These are phyloP conservation scores for Lethenteron reissneri DNA, from an alignment of 2,113 vertebrate genomes.

Conservation along the genomic window DNA sequence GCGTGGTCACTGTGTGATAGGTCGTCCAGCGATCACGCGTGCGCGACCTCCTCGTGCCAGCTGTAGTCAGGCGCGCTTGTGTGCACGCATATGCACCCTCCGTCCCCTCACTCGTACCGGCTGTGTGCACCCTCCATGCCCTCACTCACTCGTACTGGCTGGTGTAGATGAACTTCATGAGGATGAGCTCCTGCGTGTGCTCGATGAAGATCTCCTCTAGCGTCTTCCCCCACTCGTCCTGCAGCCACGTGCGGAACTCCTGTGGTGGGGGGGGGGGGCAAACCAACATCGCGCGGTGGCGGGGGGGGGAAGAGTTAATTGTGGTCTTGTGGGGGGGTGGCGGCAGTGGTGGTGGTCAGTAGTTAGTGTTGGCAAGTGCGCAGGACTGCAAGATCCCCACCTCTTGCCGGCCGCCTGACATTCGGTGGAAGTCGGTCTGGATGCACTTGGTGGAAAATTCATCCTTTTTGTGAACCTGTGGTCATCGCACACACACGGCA, in stretches of 20 bases:
- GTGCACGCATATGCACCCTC: too few relatives aligned
- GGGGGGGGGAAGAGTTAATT: too few relatives aligned
- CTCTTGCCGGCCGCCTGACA: conserved; percentile 90
- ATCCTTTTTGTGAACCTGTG: conserved; percentile 67
- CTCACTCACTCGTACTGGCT: conserved; percentile 86
- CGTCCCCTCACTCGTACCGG: too few relatives aligned
- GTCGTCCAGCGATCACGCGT: too few relatives aligned
- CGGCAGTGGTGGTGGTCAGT: too few relatives aligned
- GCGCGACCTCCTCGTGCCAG: too few relatives aligned
- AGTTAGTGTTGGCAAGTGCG: too few relatives aligned
- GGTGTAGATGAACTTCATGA: conserved; percentile 99
- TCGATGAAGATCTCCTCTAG: conserved; percentile 95
- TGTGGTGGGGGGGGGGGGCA: conserved; percentile 15
- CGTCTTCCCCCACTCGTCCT: conserved; percentile 87
- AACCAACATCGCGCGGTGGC: background rate
- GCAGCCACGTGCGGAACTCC: conserved; percentile 91
- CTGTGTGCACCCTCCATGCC: too few relatives aligned
- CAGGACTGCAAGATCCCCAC: conserved; percentile 20
- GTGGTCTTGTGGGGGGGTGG: too few relatives aligned
- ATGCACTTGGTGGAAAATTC: conserved; percentile 97
- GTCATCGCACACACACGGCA: conserved; percentile 5
- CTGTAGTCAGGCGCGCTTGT: too few relatives aligned
- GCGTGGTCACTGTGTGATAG: too few relatives aligned
- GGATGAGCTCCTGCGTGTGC: conserved; percentile 94
- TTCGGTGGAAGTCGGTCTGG: conserved; percentile 86